These are phyloP conservation scores for Hydrolagus colliei DNA, from an alignment of 2,797 vertebrate species.

Conservation along the genomic window DNA sequence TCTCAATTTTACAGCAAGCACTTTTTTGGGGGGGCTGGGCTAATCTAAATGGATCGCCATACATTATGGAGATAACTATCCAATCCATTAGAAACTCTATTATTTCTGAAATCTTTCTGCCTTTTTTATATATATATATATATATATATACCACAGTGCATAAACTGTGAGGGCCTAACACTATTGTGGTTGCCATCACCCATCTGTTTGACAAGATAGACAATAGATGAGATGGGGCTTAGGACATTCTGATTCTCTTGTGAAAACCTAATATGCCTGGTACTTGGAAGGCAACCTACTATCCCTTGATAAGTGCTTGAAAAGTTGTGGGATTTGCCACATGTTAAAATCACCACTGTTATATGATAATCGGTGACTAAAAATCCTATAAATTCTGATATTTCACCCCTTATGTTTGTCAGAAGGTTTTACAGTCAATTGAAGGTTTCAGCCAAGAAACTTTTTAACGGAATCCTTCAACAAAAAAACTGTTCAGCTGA, in stretches of 20 bases:
- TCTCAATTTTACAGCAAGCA: neutral
- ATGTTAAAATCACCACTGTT: too few species aligned
- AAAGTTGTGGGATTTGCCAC: neutral
- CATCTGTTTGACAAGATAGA: neutral
- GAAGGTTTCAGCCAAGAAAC: neutral
- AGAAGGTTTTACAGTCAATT: neutral
- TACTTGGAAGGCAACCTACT: too few species aligned
- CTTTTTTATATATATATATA: neutral
- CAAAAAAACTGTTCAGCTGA: neutral
- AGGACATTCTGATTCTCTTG: neutral
- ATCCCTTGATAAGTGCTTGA: neutral
- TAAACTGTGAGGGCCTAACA: neutral
- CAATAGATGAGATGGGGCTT: neutral
- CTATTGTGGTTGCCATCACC: neutral
- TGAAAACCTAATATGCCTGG: neutral
- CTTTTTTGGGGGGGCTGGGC: neutral
- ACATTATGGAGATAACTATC: neutral
- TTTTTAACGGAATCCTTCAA: neutral
- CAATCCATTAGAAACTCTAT: neutral
- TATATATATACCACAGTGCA: too few species aligned
- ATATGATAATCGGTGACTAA: neutral
- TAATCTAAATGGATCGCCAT: neutral
- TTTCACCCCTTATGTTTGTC: neutral
- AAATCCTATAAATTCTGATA: neutral
- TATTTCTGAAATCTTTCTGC: neutral